These are phyloP conservation scores for Acanthacorydalis orientalis DNA, from an alignment of 2,888 invertebrate species.

Conservation along the genomic window DNA sequence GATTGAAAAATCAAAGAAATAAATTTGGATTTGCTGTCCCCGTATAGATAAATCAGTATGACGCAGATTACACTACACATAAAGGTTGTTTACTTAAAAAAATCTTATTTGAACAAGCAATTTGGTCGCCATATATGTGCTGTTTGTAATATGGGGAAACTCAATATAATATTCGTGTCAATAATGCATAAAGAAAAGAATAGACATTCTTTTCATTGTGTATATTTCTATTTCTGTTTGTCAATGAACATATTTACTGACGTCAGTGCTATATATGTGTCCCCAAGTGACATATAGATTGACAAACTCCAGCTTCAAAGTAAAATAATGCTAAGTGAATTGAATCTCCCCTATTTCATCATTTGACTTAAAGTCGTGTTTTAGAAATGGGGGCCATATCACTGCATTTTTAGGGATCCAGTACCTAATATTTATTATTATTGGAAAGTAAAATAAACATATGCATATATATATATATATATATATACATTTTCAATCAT, in stretches of 20 bases:
- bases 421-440: no score
- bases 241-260: background rate
- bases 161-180: background rate
- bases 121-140: background rate
- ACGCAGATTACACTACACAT: background rate
- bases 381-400: no score
- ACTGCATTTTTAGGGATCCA: no score
- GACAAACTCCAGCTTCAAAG: constrained; percentile 1
- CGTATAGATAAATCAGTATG: background rate
- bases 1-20: background rate
- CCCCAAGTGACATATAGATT: constrained; percentile 1
- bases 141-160: background rate
- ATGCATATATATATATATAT: no score
- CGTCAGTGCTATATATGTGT: background rate
- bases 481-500: no score
- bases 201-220: background rate
- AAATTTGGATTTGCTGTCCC: background rate
- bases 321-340: constrained; percentile 3
- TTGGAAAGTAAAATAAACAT: no score
- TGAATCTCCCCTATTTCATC: background rate
- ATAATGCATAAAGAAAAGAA: background rate
- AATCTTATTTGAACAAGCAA: constrained; percentile 4
- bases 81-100: constrained; percentile 1
- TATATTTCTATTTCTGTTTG: background rate
- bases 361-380: no score